Evolutionary conservation across 1,140 invertebrate genomes (phyloP).

Genomic region (Cotesia chilonis): DNA sequence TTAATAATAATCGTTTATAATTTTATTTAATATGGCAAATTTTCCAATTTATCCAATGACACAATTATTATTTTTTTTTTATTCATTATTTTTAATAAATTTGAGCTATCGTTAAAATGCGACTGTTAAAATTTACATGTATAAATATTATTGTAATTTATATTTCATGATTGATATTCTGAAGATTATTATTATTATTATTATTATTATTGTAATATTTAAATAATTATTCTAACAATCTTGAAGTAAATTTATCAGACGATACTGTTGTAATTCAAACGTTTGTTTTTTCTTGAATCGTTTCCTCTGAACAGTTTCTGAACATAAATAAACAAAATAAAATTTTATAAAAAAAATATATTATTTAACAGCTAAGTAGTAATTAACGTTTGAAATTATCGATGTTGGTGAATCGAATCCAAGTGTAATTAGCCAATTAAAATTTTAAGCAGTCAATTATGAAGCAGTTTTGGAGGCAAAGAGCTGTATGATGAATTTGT

Average conservation of each 20-base stretch:
- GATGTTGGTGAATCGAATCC: not conserved
- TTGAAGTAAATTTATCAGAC: not conserved
- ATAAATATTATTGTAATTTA: no score
- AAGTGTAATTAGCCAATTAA: constrained; percentile 15
- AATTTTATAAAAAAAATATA: constrained; percentile 33
- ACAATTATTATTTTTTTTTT: no score
- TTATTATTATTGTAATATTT: constrained; percentile 1
- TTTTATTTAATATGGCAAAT: no score
- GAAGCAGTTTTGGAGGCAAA: constrained; percentile 31
- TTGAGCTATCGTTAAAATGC: no score
- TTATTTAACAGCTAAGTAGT: constrained; percentile 26
- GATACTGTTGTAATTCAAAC: constrained; percentile 38
- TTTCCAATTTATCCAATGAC: no score
- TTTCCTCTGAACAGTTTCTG: constrained; percentile 59
- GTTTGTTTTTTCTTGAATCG: constrained; percentile 55
- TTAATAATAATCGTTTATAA: no score
- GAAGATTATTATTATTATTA: no score
- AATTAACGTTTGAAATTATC: not conserved
- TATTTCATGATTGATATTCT: no score
- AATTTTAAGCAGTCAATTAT: constrained; percentile 29
- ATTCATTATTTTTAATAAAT: no score
- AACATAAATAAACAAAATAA: constrained; percentile 44
- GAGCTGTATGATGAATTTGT: constrained; percentile 32
- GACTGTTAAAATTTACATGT: no score
- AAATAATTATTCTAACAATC: no score